Evolutionary conservation across 2,113 vertebrate genomes (phyloP), one percentile per base, ranked within the genome.

Genomic region (Gadus chalcogrammus): DNA sequence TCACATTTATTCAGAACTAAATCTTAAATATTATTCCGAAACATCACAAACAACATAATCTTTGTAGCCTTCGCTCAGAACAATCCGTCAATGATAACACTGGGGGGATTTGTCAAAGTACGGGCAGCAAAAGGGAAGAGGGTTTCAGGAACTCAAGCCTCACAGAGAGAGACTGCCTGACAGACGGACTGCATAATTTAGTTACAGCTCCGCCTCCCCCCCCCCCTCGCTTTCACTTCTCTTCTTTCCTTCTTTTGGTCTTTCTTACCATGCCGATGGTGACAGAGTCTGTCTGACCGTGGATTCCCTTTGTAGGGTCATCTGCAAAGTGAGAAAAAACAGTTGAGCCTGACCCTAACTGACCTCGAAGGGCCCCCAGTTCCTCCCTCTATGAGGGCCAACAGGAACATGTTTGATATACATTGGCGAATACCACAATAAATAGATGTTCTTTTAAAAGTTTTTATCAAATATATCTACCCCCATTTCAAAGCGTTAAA

Each of bases 291-390:
- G 74, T 79, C 70, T 72, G 69, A 69, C 84, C 70, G 69, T 22
- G 67, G 59, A 65, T 71, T 80, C 16, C 82, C 58, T 53, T 55
- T 64, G 58, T 70, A 61, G 74, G 9, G 24, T 79, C 83, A 67
- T 56, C 90, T 92, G 88, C 24, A 62, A 64, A 63, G 73, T 65
- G 70, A 83, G 64, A 82, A 79, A 77, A 64, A 78, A 11, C 9
- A 13, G 59, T 62, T 82, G 53, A 80, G 75, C 48, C 73, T 73
- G 67, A 76, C 67, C 72, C 69, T 31, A 58, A 58, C 55, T 58
- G 55, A 75, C 65, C 65, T 59, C 55, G 35, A 9, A 9, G 42
- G 8, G 6, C 55, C 15, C 55, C 16, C 16, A 58, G 9, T 16
- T n/a, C 2, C 55, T 53, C 61, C 27, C 20, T 42, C 15, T 6